These are phyloP conservation scores for Drosophila azteca DNA, from an alignment of 1,140 invertebrate genomes.

Conservation along the genomic window DNA sequence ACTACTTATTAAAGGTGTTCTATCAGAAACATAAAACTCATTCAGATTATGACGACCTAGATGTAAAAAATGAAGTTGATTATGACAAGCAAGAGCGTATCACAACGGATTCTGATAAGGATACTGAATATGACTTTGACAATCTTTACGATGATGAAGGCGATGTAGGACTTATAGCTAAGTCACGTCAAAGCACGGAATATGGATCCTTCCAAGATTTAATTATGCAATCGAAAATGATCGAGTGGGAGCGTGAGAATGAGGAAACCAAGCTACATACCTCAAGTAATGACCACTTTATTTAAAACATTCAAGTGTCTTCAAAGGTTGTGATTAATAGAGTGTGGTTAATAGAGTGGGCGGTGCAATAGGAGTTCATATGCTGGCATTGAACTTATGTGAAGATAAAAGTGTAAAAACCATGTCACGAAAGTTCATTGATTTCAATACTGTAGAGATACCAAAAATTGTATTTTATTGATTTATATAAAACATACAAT, in stretches of 20 bases:
- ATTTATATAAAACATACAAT: conserved; percentile 2
- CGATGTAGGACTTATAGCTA: conserved; percentile 54
- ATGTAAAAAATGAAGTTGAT: conserved; percentile 38
- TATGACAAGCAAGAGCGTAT: conserved; percentile 39
- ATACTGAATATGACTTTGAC: conserved; percentile 69
- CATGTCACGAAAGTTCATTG: conserved; percentile 8
- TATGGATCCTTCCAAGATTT: conserved; percentile 75
- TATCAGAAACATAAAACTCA: conserved; percentile 63
- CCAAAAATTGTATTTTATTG: conserved; percentile 1
- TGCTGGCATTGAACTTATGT: conserved; percentile 66
- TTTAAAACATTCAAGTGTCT: conserved; percentile 25
- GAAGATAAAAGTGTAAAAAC: conserved; percentile 18
- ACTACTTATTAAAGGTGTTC: conserved; percentile 65
- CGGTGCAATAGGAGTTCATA: conserved; percentile 64
- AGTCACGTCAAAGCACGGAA: conserved; percentile 55
- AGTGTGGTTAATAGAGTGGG: not conserved
- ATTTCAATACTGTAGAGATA: not conserved
- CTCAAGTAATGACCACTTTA: conserved; percentile 59
- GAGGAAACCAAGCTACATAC: conserved; percentile 73
- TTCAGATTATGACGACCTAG: conserved; percentile 25
- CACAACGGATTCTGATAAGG: conserved; percentile 25
- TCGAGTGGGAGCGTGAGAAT: conserved; percentile 60
- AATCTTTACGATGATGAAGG: conserved; percentile 73
- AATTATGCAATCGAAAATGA: conserved; percentile 66
- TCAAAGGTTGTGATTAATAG: not conserved